Base-by-base conservation (phyloP, 2,797 vertebrate genomes). In the Columba guinea region DNA sequence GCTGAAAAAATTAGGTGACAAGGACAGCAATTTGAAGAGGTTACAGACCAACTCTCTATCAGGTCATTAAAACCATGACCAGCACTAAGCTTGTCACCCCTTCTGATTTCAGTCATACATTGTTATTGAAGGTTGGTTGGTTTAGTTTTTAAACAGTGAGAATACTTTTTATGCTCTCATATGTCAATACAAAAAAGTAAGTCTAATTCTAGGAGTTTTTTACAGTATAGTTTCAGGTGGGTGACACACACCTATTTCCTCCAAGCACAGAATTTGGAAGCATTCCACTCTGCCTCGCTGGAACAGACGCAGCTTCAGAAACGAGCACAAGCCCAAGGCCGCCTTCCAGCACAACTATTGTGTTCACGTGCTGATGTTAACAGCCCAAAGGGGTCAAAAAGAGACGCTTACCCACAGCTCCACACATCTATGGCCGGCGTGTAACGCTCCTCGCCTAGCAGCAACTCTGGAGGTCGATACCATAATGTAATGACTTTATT, bases 401-500 rank as follows among this genome's bases (percentile, higher is more conserved):
- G 69, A 17, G 1, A 13, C 37, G 77, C 99, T 99, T 98, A 99
- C 99, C 99, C 99, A 96, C 99, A 99, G 97, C 99, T 99, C 99
- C 99, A 99, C 56, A 99, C 99, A 39, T 99, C 99, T 49, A 99
- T 99, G 84, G 99, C 99, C 4, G 99, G 99, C 6, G 99, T 99
- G 96, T 99, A 99, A 67, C 99, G 97, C 91, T 99, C 99, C 95
- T 99, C 99, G 59, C 99, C 99, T 87, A 99, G 97, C 68, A 99
- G 98, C 95, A 99, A 96, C 87, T 99, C 99, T 2, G 99, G 99
- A 52, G 99, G 99, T 24, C 99, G 99, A 98, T 99, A 99, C 99
- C 99, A 99, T 48, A 99, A 97, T 8, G 99, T 99, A 96, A 99
- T 99, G 93, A 99, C 99, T 98, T 99, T 99, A 94, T 99, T 99